Percentiles rank a stretch among this genome's conserved stretches.
Evolutionary conservation across 2,888 invertebrate genomes (phyloP).

Genomic region (Muschampia plurimacula): DNA sequence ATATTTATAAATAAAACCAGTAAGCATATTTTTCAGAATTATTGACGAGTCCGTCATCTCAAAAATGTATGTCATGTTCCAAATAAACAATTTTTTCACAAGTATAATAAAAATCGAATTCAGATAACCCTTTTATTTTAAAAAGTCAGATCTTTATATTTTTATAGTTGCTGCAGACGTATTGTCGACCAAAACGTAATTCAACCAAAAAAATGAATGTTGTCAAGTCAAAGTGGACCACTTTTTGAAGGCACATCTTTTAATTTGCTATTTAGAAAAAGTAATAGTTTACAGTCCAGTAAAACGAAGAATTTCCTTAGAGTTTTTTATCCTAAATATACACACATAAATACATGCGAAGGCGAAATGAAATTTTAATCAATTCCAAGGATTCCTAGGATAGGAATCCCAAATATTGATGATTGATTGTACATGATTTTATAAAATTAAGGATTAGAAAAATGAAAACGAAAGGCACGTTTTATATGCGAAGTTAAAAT

Average conservation of each 20-base stretch:
- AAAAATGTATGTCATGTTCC: not conserved
- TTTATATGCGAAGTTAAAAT: not conserved
- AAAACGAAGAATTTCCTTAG: too few species aligned
- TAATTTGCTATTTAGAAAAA: too few species aligned
- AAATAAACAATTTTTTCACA: too few species aligned
- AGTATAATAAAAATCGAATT: too few species aligned
- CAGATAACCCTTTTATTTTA: too few species aligned
- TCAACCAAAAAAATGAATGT: too few species aligned
- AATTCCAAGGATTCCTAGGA: not conserved
- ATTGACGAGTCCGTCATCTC: not conserved
- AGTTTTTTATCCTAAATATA: too few species aligned
- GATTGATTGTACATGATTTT: not conserved
- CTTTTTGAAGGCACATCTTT: too few species aligned
- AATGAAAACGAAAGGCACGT: not conserved
- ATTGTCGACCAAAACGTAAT: too few species aligned
- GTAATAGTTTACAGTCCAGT: too few species aligned
- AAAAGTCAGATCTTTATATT: not conserved
- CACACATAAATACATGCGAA: not conserved
- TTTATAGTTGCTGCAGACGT: not conserved
- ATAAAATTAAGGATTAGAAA: not conserved
- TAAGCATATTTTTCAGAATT: not conserved
- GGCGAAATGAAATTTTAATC: not conserved
- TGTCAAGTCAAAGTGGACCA: too few species aligned
- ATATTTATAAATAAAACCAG: not conserved
- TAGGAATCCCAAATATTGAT: too few species aligned